Conservation (phyloP, 2,888 invertebrate species). For the Drosophila affinis region DNA sequence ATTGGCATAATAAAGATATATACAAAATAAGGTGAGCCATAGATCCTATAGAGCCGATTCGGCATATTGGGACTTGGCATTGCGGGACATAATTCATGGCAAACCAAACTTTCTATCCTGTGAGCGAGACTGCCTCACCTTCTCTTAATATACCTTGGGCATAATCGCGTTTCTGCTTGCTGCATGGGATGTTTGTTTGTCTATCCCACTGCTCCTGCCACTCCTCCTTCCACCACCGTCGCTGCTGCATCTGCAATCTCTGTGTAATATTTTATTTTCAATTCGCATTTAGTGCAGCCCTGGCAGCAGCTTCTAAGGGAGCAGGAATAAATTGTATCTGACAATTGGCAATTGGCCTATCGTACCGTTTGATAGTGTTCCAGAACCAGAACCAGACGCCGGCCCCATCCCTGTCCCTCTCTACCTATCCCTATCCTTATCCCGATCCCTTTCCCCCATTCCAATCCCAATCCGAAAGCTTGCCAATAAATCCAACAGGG, state of each 20-base stretch:
- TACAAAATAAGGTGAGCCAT: not conserved
- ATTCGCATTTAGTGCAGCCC: conserved; percentile 78
- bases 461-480: conserved; percentile 24
- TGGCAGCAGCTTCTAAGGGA: conserved; percentile 70
- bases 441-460: not conserved
- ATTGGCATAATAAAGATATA: conserved; percentile 56
- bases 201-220: conserved; percentile 45
- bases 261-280: conserved; percentile 79
- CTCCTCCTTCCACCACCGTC: conserved; percentile 13
- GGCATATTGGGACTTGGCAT: no score
- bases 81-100: no score
- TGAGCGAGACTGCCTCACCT: no score
- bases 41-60: no score
- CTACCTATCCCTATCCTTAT: not conserved
- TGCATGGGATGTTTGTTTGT: conserved; percentile 75
- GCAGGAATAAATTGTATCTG: conserved; percentile 77
- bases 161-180: conserved; percentile 74
- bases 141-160: conserved; percentile 34
- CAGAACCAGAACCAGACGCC: conserved; percentile 45
- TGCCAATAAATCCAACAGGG: conserved; percentile 65
- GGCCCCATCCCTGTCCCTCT: conserved; percentile 10
- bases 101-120: no score
- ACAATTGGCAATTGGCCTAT: conserved; percentile 80
- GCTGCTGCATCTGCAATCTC: conserved; percentile 68
- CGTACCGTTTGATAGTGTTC: conserved; percentile 71